These are phyloP conservation scores for Oscheius sp. DNA, from an alignment of 2,888 invertebrate species.

Conservation along the genomic window DNA sequence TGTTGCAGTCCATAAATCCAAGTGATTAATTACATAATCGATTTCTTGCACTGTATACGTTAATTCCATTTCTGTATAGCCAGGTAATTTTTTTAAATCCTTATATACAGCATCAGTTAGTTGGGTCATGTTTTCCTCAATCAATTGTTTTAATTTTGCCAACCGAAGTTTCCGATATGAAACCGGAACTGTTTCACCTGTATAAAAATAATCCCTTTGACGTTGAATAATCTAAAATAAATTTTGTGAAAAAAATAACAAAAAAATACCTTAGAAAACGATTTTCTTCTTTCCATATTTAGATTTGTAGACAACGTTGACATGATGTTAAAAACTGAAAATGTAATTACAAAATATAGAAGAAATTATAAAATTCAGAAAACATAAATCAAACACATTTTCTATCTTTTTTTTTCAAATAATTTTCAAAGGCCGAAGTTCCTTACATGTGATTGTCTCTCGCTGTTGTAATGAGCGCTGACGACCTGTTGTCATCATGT, in stretches of 20 bases:
- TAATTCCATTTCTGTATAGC: conserved; percentile 18
- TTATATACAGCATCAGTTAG: conserved; percentile 11
- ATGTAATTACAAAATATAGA: too few relatives aligned
- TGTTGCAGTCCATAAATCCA: conserved; percentile 56
- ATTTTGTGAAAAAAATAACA: background rate
- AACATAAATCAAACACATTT: too few relatives aligned
- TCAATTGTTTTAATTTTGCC: conserved; percentile 16
- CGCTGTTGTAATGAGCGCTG: too few relatives aligned
- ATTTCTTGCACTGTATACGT: conserved; percentile 44
- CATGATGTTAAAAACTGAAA: too few relatives aligned
- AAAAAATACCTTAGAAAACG: too few relatives aligned
- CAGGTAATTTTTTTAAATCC: conserved; percentile 10
- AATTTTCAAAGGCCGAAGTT: too few relatives aligned
- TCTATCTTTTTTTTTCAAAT: too few relatives aligned
- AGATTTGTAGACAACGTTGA: too few relatives aligned
- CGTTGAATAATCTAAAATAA: conserved; percentile 12
- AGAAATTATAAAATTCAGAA: too few relatives aligned
- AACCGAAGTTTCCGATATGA: conserved; percentile 4
- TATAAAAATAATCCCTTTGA: conserved; percentile 12
- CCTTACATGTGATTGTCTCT: too few relatives aligned
- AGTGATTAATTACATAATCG: conserved; percentile 53
- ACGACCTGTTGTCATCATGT: too few relatives aligned
- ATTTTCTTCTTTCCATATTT: too few relatives aligned
- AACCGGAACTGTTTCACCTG: background rate
- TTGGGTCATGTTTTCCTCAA: conserved; percentile 11